A percentile compares a stretch with the other conserved stretches of the same genome.
These are phyloP conservation scores for Psilanteris sp. DNA, from an alignment of 1,140 invertebrate genomes.

Conservation along the genomic window DNA sequence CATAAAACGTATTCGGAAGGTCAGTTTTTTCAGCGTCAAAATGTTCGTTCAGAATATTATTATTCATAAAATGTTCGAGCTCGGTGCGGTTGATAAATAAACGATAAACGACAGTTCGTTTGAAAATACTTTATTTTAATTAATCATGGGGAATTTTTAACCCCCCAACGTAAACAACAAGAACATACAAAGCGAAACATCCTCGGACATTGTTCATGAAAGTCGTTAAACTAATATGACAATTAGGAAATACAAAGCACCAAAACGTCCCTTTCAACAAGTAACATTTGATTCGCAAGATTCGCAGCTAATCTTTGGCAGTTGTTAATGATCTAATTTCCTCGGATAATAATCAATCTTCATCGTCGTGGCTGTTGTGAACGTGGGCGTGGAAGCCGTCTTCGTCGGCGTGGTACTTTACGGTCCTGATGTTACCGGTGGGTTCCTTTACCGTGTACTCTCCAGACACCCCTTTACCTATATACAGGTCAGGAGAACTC, in stretches of 20 bases:
- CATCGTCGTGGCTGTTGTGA: conserved; percentile 82
- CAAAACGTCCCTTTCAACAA: conserved; percentile 30
- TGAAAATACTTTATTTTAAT: too few species aligned
- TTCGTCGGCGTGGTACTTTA: conserved; percentile 74
- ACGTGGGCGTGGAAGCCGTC: conserved; percentile 83
- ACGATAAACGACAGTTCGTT: too few species aligned
- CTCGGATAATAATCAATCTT: conserved; percentile 34
- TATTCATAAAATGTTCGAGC: too few species aligned
- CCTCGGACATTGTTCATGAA: background rate
- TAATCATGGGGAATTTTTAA: too few species aligned
- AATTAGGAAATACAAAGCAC: conserved; percentile 47
- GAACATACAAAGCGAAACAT: too few species aligned
- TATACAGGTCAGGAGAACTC: conserved; percentile 54
- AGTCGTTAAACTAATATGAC: conserved; percentile 2
- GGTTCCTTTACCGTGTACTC: conserved; percentile 86
- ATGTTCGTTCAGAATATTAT: too few species aligned
- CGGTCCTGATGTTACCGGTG: conserved; percentile 74
- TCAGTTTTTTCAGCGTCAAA: too few species aligned
- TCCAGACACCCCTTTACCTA: conserved; percentile 79
- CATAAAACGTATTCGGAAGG: too few species aligned
- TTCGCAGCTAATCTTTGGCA: conserved; percentile 58
- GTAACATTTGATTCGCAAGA: conserved; percentile 34
- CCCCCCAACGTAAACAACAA: too few species aligned
- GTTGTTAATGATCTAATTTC: conserved; percentile 47
- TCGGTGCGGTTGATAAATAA: too few species aligned